phyloP scores from a whole-genome alignment of 2,113 vertebrate species.

The Pseudois nayaur region DNA sequence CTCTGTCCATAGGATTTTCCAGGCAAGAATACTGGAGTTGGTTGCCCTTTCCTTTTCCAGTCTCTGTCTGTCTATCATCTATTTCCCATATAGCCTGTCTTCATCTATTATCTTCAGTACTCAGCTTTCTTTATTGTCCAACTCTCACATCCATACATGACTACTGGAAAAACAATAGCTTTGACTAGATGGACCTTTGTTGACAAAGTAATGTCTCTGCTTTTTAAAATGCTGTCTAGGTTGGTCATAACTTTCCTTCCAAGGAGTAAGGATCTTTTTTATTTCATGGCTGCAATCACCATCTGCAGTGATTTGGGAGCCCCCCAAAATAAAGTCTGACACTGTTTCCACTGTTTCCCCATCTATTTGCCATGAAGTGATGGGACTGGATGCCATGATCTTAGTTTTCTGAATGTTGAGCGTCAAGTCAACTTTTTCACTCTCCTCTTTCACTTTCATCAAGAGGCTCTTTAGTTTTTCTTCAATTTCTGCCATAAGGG shows the following conservation, averaged over 20 bases:
- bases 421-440: not conserved
- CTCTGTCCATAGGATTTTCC: not conserved
- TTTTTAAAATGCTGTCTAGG: not conserved
- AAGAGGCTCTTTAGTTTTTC: not conserved
- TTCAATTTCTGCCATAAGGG: not conserved
- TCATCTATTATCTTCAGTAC: not conserved
- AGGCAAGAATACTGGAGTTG: rapidly evolving
- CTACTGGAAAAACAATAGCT: not conserved
- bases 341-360: not conserved
- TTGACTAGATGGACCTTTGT: not conserved
- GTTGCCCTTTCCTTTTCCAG: not conserved
- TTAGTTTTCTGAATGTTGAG: not conserved
- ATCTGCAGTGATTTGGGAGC: not conserved
- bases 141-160: not conserved
- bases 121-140: not conserved
- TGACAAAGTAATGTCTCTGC: not conserved
- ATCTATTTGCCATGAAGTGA: not conserved
- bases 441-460: not conserved
- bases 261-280: not conserved
- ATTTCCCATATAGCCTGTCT: not conserved
- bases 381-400: not conserved
- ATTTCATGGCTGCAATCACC: not conserved
- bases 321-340: rapidly evolving
- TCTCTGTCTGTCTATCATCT: not conserved
- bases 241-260: not conserved